phyloP scores from a whole-genome alignment of 1,140 invertebrate species.

The Reticulitermes speratus region DNA sequence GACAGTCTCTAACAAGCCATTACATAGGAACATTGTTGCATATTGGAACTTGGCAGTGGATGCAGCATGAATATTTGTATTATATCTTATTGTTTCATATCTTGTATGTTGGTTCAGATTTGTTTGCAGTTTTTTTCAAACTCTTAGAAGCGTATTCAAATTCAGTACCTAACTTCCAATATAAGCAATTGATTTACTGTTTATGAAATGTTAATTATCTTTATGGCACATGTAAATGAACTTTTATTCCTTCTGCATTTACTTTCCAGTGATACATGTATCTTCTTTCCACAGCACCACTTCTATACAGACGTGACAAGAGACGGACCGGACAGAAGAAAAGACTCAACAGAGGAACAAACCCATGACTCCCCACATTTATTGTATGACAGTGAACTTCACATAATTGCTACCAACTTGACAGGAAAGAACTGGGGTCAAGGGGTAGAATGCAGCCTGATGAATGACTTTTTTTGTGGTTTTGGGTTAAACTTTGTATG shows the following conservation, averaged over 20 bases:
- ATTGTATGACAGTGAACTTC: neutral
- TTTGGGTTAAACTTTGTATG: neutral
- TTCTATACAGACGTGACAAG: constrained; percentile 18
- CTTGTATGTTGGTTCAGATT: too few species aligned
- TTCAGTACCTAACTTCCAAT: neutral
- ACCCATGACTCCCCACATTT: constrained; percentile 2
- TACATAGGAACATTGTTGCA: too few species aligned
- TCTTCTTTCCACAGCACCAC: constrained; percentile 12
- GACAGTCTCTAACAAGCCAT: too few species aligned
- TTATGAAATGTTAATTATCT: neutral
- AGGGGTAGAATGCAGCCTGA: neutral
- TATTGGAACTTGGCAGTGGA: too few species aligned
- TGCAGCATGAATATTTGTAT: too few species aligned
- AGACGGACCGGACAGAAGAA: constrained; percentile 16
- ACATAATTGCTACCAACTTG: constrained; percentile 4
- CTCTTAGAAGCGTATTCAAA: too few species aligned
- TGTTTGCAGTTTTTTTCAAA: too few species aligned
- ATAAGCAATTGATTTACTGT: neutral
- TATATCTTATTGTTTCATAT: too few species aligned
- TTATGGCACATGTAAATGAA: neutral
- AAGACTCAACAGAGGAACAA: constrained; percentile 4
- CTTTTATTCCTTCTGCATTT: neutral
- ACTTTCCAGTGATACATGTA: neutral
- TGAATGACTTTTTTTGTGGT: neutral
- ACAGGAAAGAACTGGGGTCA: neutral